Percentiles rank a stretch among this genome's conserved stretches.
phyloP scores from a whole-genome alignment of 2,888 invertebrate genomes.

The Unio pictorum region DNA sequence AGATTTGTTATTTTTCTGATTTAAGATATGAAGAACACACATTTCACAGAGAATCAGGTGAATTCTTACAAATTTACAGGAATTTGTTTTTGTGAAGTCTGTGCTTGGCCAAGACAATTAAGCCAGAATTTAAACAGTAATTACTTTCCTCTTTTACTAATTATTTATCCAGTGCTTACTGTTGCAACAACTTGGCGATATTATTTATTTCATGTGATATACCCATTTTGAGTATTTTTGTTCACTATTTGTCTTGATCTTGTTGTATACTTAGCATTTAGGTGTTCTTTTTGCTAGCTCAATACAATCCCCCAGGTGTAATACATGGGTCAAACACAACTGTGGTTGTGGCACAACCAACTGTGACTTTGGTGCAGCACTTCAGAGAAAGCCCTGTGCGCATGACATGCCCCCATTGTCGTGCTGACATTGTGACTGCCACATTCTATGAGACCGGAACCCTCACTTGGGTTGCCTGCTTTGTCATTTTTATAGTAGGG shows the following conservation, averaged over 20 bases:
- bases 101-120: no score
- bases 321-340: slow-evolving; percentile 16
- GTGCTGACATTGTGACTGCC: slow-evolving; percentile 54
- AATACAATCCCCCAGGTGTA: slow-evolving; percentile 13
- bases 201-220: no score
- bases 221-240: neutral
- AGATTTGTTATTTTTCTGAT: no score
- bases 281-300: slow-evolving; percentile 12
- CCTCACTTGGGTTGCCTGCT: slow-evolving; percentile 58
- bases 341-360: slow-evolving; percentile 35
- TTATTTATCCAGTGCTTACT: no score
- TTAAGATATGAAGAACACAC: no score
- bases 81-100: no score
- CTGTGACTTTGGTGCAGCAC: slow-evolving; percentile 54
- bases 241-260: neutral
- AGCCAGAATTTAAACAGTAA: no score
- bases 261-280: neutral
- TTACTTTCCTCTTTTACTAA: no score
- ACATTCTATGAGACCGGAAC: slow-evolving; percentile 53
- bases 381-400: slow-evolving; percentile 53
- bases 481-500: slow-evolving; percentile 55
- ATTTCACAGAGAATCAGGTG: no score
- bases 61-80: no score
- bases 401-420: slow-evolving; percentile 55
- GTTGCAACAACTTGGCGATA: no score